phyloP scores from a whole-genome alignment of 2,888 invertebrate genomes.

The Lasioglossum pauxillum region DNA sequence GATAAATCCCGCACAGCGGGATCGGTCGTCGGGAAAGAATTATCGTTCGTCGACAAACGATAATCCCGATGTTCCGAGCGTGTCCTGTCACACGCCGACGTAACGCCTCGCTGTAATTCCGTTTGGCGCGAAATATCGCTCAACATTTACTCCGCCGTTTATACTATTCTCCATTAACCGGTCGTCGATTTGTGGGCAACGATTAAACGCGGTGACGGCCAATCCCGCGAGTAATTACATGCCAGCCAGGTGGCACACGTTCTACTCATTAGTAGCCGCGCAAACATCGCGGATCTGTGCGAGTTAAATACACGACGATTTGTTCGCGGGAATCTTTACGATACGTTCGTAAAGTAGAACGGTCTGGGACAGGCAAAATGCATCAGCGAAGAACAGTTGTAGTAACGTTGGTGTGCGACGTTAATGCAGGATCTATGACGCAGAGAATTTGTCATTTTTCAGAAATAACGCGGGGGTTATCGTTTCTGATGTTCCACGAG shows the following conservation, averaged over 20 bases:
- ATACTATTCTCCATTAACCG: conserved; percentile 66
- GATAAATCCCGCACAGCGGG: conserved; percentile 24
- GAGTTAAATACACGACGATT: conserved; percentile 58
- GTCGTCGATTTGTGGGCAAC: conserved; percentile 67
- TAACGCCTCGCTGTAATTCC: background rate
- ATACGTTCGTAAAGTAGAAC: conserved; percentile 18
- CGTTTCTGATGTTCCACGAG: no score
- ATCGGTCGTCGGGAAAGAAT: conserved; percentile 39
- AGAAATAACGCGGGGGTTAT: no score
- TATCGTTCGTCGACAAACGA: conserved; percentile 43
- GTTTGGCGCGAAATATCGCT: background rate
- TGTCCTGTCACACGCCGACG: background rate
- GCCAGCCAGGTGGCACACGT: conserved; percentile 58
- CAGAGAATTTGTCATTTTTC: no score
- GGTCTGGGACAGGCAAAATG: background rate
- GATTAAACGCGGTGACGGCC: conserved; percentile 67
- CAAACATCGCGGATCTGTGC: conserved; percentile 56
- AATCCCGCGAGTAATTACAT: conserved; percentile 71
- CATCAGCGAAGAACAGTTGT: background rate
- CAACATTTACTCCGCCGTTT: conserved; percentile 56
- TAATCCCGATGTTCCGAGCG: conserved; percentile 27
- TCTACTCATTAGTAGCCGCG: conserved; percentile 67
- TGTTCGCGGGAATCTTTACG: conserved; percentile 52
- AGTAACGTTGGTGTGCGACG: no score
- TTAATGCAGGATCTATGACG: no score